Evolutionary conservation across 2,113 vertebrate species (phyloP).

Genomic region (Noturus placidus): DNA sequence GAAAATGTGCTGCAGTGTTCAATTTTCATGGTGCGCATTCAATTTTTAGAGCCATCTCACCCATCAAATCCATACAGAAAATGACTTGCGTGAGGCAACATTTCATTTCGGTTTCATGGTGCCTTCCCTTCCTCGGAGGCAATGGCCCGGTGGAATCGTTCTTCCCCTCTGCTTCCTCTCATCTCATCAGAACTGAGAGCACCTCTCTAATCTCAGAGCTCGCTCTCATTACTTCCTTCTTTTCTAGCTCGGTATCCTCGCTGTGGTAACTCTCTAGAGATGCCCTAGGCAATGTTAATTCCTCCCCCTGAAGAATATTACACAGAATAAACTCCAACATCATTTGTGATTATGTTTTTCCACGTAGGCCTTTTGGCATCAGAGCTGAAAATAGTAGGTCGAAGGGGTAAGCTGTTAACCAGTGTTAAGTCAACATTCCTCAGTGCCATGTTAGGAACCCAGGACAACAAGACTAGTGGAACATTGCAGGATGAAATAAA

Average conservation of each 20-base stretch:
- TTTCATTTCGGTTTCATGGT: conserved; percentile 51
- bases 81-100: conserved; percentile 45
- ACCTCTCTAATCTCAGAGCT: conserved; percentile 46
- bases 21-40: conserved; percentile 58
- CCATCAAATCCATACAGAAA: conserved; percentile 54
- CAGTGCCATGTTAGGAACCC: background rate
- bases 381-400: background rate
- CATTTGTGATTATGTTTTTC: conserved; percentile 13
- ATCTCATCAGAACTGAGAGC: conserved; percentile 43
- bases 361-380: background rate
- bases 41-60: conserved; percentile 53
- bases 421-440: background rate
- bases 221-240: conserved; percentile 35
- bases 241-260: conserved; percentile 16
- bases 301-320: conserved; percentile 22
- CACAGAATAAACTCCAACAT: conserved; percentile 11
- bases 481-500: background rate
- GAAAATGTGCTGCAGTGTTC: conserved; percentile 57
- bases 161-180: conserved; percentile 39
- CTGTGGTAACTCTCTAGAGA: background rate
- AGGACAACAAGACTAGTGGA: background rate
- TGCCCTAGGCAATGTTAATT: background rate
- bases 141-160: conserved; percentile 36
- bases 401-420: background rate
- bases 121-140: conserved; percentile 37